These are phyloP conservation scores for Ptycholaimellus sp. DNA, from an alignment of 2,888 invertebrate genomes.

Conservation along the genomic window DNA sequence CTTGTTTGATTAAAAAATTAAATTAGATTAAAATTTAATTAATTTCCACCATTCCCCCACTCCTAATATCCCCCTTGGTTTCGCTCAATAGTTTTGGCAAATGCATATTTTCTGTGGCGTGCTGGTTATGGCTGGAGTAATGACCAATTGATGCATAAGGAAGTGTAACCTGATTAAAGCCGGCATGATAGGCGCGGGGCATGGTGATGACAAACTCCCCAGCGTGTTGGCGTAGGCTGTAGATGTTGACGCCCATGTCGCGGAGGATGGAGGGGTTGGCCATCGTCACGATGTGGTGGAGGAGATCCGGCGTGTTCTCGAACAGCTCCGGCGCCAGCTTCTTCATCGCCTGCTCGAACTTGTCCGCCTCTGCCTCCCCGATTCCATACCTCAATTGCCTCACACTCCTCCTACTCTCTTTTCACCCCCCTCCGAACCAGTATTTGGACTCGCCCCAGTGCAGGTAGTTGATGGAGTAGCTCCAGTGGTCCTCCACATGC, in stretches of 20 bases:
- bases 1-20: too few relatives aligned
- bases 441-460: slow-evolving; percentile 69
- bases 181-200: slow-evolving; percentile 94
- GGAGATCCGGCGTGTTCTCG: slow-evolving; percentile 71
- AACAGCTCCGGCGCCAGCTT: slow-evolving; percentile 88
- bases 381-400: slow-evolving; percentile 25
- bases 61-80: background rate
- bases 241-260: slow-evolving; percentile 21
- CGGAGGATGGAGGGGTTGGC: slow-evolving; percentile 60
- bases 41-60: background rate
- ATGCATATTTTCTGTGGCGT: too few relatives aligned
- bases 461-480: slow-evolving; percentile 95
- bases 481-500: slow-evolving; percentile 99
- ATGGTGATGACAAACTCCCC: slow-evolving; percentile 99
- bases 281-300: slow-evolving; percentile 92
- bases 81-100: slow-evolving; percentile 5
- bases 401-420: background rate
- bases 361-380: slow-evolving; percentile 66
- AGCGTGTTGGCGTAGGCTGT: slow-evolving; percentile 49
- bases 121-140: too few relatives aligned
- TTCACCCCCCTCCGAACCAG: background rate
- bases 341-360: slow-evolving; percentile 77
- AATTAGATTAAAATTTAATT: background rate
- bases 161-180: slow-evolving; percentile 99
- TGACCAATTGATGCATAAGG: too few relatives aligned